These are phyloP conservation scores for Brachystomella parvula DNA, from an alignment of 1,140 invertebrate species.

Conservation along the genomic window DNA sequence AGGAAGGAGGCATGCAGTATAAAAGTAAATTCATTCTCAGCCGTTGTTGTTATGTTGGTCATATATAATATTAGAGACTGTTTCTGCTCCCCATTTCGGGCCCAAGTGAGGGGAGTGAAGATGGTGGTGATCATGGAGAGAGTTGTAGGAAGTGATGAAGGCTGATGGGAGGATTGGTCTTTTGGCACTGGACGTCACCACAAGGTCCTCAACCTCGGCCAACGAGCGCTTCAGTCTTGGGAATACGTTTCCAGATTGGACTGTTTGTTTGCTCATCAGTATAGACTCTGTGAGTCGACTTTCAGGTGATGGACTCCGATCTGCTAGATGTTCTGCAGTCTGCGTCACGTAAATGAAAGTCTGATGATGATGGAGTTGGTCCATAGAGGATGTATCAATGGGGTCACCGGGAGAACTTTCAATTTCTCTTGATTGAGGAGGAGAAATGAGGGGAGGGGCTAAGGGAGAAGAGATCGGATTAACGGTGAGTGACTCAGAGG, in stretches of 20 bases:
- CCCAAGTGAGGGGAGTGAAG: constrained; percentile 12
- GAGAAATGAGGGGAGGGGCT: not conserved
- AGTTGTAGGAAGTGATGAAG: constrained; percentile 31
- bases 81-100: constrained; percentile 27
- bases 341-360: not conserved
- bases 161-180: constrained; percentile 27
- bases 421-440: not conserved
- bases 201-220: constrained; percentile 33
- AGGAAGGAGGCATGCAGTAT: no score
- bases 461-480: constrained; percentile 25
- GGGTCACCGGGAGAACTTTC: not conserved
- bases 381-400: constrained; percentile 3
- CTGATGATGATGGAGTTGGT: constrained; percentile 2
- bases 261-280: not conserved
- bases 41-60: constrained; percentile 39
- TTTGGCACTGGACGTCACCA: constrained; percentile 32
- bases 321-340: not conserved
- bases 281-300: not conserved
- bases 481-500: constrained; percentile 4
- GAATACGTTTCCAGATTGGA: constrained; percentile 20
- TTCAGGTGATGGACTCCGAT: not conserved
- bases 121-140: constrained; percentile 30
- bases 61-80: constrained; percentile 31
- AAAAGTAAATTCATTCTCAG: no score
- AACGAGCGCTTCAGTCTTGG: constrained; percentile 36